phyloP scores from a whole-genome alignment of 2,888 invertebrate genomes.

The Physocephala rufipes region DNA sequence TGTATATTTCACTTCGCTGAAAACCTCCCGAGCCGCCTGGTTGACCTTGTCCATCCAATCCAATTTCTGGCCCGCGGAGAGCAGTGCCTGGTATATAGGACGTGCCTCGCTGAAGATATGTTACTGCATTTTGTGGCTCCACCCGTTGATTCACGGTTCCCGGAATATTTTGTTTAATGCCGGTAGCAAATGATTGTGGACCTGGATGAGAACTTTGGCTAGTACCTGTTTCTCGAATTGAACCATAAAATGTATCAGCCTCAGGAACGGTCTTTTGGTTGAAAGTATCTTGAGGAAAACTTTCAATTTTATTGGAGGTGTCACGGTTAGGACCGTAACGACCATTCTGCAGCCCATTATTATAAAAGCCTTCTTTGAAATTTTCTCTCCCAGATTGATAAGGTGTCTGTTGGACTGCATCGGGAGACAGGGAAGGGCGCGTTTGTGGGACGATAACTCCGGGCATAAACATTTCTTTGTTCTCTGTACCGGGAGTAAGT shows the following conservation, averaged over 20 bases:
- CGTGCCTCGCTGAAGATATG: constrained; percentile 1
- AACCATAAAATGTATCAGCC: constrained; percentile 2
- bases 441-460: background rate
- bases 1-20: constrained; percentile 3
- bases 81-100: background rate
- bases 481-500: background rate
- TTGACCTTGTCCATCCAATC: background rate
- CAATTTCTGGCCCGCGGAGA: background rate
- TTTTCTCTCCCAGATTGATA: constrained; percentile 17
- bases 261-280: background rate
- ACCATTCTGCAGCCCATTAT: constrained; percentile 32
- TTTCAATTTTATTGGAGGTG: constrained; percentile 8
- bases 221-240: background rate
- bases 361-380: constrained; percentile 6
- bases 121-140: no score
- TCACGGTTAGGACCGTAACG: constrained; percentile 27
- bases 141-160: constrained; percentile 14
- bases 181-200: background rate
- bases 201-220: background rate
- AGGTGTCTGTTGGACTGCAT: constrained; percentile 6
- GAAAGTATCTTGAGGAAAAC: background rate
- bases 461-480: background rate
- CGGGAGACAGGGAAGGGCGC: background rate
- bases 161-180: constrained; percentile 12
- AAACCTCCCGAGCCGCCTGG: background rate